Evolutionary conservation across 1,140 invertebrate genomes (phyloP).

Genomic region (Drosophila parabipectinata): DNA sequence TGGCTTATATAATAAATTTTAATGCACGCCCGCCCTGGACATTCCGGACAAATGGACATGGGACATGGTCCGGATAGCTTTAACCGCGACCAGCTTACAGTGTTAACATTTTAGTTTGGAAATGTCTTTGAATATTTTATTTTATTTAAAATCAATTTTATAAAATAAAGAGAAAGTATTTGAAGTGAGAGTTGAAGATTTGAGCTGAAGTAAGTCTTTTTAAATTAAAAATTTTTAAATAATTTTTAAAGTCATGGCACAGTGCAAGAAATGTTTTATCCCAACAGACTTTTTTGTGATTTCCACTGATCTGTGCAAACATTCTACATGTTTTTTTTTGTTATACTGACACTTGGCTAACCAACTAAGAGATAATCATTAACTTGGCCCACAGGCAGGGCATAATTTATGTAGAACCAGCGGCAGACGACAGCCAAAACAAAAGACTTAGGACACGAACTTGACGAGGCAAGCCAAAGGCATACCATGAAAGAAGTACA

Average conservation of each 20-base stretch:
- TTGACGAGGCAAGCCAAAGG: slow-evolving; percentile 7
- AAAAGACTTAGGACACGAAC: slow-evolving; percentile 51
- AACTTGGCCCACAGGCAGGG: slow-evolving; percentile 49
- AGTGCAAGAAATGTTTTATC: slow-evolving; percentile 1
- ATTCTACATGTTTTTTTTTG: slow-evolving; percentile 6
- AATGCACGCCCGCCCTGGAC: slow-evolving; percentile 72
- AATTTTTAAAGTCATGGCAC: too few species aligned
- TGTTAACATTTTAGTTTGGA: neutral
- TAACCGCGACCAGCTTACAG: slow-evolving; percentile 24
- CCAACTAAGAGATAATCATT: slow-evolving; percentile 68
- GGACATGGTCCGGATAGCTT: slow-evolving; percentile 26
- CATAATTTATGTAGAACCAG: slow-evolving; percentile 60
- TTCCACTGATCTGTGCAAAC: too few species aligned
- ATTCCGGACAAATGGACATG: slow-evolving; percentile 37
- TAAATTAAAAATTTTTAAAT: too few species aligned
- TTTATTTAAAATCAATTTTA: neutral
- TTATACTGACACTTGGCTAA: slow-evolving; percentile 56
- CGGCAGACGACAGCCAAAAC: slow-evolving; percentile 34
- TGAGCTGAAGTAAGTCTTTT: too few species aligned
- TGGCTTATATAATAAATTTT: slow-evolving; percentile 78
- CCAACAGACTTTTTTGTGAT: neutral
- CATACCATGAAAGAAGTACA: slow-evolving; percentile 27
- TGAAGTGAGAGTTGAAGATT: too few species aligned
- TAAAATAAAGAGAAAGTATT: neutral
- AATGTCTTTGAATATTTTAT: neutral